A percentile compares a stretch with the other conserved stretches of the same genome.
Evolutionary conservation across 2,888 invertebrate species (phyloP).

Genomic region (Sericinus montela): DNA sequence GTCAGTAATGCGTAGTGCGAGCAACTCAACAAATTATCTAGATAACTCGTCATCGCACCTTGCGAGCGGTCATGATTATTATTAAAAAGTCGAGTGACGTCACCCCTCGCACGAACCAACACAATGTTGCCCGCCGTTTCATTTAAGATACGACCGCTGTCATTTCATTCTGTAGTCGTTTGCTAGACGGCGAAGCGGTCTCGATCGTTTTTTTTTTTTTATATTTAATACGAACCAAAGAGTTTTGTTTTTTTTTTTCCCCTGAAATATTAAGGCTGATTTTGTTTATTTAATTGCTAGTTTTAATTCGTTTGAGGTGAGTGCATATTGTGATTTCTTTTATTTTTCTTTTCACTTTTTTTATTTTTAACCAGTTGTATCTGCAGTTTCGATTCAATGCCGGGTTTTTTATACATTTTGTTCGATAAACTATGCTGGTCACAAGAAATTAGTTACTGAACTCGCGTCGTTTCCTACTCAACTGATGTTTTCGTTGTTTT

Average conservation of each 20-base stretch:
- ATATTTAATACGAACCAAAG: conserved; percentile 7
- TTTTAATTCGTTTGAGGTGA: not conserved
- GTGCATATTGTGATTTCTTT: not conserved
- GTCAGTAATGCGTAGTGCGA: too few species aligned
- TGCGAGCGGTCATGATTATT: conserved; percentile 13
- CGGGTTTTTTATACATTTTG: too few species aligned
- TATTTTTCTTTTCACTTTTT: not conserved
- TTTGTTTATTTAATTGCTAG: not conserved
- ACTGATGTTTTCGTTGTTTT: too few species aligned
- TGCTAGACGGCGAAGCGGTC: not conserved
- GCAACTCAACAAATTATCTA: too few species aligned
- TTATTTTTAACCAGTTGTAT: too few species aligned
- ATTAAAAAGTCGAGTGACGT: conserved; percentile 18
- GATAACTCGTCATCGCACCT: too few species aligned
- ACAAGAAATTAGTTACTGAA: too few species aligned
- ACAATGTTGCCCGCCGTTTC: not conserved
- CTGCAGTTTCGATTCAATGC: too few species aligned
- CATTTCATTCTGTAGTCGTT: not conserved
- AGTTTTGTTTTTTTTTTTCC: not conserved
- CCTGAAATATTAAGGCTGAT: conserved; percentile 15
- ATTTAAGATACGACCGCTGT: not conserved
- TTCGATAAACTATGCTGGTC: too few species aligned
- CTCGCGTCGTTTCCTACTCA: too few species aligned
- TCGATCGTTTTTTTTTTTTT: not conserved
- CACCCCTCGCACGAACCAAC: conserved; percentile 12